Base-by-base conservation (phyloP, 92 coral and sea anemone species). In the Zoanthus sansibaricus region DNA sequence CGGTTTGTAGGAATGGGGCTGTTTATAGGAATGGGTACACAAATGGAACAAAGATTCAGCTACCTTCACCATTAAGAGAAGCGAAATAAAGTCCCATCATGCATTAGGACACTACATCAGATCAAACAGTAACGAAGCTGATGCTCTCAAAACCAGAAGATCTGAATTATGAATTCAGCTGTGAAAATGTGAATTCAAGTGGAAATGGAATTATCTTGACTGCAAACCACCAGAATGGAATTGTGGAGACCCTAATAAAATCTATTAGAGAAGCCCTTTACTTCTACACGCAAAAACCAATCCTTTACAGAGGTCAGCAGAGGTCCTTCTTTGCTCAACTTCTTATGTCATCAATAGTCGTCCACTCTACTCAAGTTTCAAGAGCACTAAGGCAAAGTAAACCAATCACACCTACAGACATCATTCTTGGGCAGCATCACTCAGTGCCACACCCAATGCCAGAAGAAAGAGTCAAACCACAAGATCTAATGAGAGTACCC, bases 181-280 rank as follows among this genome's bases (percentile, higher is more conserved):
- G 95, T 51, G 95, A 92, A 14, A 25, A 25, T 25, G 25, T 25
- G 25, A 25, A 25, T 90, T 92, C 79, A 83, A 77, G 78, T 92
- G 95, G 95, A 76, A 82, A 55, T 92, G 91, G 91, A 92, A 92
- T 71, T 25, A 68, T 84, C 9, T 93, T 93, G 5, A 82, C 71
- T 37, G 93, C 95, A 54, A 92, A 91, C 77, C 93, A 92, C 75
- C 93, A 92, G 80, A 92, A 92, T 73, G 95, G 95, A 49, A 91
- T 88, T 67, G 72, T 67, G 16, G 72, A 67, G 72, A 20, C 72
- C 72, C 16, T 67, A 67, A 67, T 67, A 21, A 67, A 67, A 0
- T 67, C 72, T 9, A 42, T 67, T 67, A 67, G 72, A 67, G 33
- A 67, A 42, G 72, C 72, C 72, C 72, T 20, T 0, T 20, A 42